These are phyloP conservation scores for Lithosia quadra DNA, from an alignment of 2,888 invertebrate genomes.

Conservation along the genomic window DNA sequence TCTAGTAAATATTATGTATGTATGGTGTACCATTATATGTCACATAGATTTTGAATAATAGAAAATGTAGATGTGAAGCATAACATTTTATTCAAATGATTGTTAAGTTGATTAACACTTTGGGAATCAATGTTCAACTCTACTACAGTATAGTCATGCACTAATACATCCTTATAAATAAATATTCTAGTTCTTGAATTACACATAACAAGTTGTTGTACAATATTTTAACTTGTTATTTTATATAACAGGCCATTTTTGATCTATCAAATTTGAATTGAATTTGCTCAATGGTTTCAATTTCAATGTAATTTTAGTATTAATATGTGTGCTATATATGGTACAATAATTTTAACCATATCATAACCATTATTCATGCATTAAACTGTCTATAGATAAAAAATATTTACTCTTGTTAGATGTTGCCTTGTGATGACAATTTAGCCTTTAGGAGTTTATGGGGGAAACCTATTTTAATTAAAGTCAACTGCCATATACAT, in stretches of 20 bases:
- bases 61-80: no score
- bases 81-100: no score
- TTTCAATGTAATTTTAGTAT: neutral
- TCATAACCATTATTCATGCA: neutral
- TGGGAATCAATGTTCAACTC: no score
- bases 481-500: neutral
- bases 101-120: no score
- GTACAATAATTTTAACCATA: neutral
- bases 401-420: neutral
- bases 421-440: constrained; percentile 1
- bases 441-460: neutral
- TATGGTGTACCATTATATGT: neutral
- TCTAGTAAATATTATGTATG: neutral
- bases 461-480: neutral
- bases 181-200: no score
- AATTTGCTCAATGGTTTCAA: neutral
- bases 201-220: no score
- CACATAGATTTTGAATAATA: neutral
- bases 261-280: neutral
- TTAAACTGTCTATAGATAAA: neutral
- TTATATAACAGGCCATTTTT: neutral
- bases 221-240: neutral
- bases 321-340: neutral
- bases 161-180: no score
- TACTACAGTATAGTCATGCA: no score